phyloP scores from a whole-genome alignment of 2,888 invertebrate genomes.

The Polia nebulosa region DNA sequence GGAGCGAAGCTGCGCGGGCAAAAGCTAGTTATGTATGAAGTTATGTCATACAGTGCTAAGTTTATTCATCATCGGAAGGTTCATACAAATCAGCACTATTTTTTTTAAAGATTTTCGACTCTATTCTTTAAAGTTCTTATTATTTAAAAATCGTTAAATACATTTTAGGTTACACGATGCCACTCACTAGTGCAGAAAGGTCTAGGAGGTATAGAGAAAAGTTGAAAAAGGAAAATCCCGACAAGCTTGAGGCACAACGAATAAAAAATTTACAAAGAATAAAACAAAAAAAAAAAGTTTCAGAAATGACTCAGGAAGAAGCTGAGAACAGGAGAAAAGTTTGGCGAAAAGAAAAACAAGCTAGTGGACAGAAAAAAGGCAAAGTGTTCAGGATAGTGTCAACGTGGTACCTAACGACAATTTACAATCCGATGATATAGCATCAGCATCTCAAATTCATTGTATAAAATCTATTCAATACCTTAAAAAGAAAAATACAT shows the following conservation, averaged over 20 bases:
- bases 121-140: not conserved
- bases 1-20: too few relatives aligned
- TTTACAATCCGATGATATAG: conserved; percentile 8
- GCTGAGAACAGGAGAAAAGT: conserved; percentile 1
- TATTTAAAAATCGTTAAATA: conserved; percentile 11
- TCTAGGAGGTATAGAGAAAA: conserved; percentile 2
- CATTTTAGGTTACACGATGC: conserved; percentile 6
- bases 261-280: too few relatives aligned
- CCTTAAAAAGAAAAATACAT: conserved; percentile 11
- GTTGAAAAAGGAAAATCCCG: conserved; percentile 3
- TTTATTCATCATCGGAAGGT: too few relatives aligned
- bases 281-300: not conserved
- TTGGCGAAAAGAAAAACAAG: conserved; percentile 1
- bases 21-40: too few relatives aligned
- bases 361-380: not conserved
- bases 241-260: not conserved
- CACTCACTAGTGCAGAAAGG: conserved; percentile 12
- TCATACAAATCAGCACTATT: too few relatives aligned
- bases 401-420: conserved; percentile 7
- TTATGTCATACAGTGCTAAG: too few relatives aligned
- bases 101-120: too few relatives aligned
- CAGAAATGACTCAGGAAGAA: not conserved
- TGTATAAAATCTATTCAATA: conserved; percentile 8
- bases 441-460: conserved; percentile 6
- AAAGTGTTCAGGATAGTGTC: conserved; percentile 3